A percentile compares a stretch with the other conserved stretches of the same genome.
Evolutionary conservation across 2,113 vertebrate species (phyloP).

Genomic region (Rhinoderma darwinii): DNA sequence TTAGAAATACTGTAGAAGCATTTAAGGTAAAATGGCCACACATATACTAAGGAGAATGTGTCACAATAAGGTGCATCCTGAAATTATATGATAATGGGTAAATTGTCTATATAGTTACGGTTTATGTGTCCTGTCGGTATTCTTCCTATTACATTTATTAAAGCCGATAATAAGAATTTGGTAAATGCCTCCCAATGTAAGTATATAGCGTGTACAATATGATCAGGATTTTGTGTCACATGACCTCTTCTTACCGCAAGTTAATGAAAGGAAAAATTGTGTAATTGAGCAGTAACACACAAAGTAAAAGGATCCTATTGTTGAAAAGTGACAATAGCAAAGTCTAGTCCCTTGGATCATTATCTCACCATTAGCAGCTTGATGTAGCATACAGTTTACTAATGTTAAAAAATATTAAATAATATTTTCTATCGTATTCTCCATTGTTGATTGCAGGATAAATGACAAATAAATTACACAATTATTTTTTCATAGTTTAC

Average conservation of each 20-base stretch:
- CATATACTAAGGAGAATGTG: neutral
- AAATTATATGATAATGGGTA: neutral
- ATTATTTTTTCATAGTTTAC: neutral
- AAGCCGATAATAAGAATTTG: neutral
- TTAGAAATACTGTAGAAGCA: too few relatives aligned
- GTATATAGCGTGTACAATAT: neutral
- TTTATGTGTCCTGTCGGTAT: neutral
- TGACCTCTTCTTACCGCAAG: neutral
- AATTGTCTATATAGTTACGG: neutral
- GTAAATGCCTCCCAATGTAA: neutral
- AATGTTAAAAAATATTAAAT: slow-evolving; percentile 33
- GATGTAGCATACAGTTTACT: slow-evolving; percentile 33
- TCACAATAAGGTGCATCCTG: too few relatives aligned
- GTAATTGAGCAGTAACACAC: slow-evolving; percentile 34
- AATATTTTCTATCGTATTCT: slow-evolving; percentile 25
- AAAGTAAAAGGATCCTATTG: slow-evolving; percentile 31
- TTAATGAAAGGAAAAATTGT: slow-evolving; percentile 24
- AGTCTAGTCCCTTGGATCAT: slow-evolving; percentile 23
- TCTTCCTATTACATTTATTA: neutral
- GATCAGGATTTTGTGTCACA: neutral
- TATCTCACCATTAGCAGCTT: slow-evolving; percentile 44
- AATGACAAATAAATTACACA: neutral
- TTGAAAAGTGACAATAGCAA: slow-evolving; percentile 33
- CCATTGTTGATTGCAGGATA: neutral
- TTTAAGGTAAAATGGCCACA: too few relatives aligned